phyloP scores from a whole-genome alignment of 2,888 invertebrate species.

The Acanthacorydalis orientalis region DNA sequence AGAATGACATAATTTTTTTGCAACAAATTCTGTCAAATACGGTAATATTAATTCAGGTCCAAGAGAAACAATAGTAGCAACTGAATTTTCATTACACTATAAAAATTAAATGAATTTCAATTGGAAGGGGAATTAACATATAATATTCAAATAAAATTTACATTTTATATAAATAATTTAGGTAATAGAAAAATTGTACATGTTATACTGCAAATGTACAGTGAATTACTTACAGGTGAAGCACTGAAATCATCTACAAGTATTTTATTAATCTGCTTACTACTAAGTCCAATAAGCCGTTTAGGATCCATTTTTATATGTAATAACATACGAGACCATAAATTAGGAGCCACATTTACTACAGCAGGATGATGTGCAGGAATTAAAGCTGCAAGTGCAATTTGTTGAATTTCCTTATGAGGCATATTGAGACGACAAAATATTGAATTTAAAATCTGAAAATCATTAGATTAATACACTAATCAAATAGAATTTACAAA shows the following conservation, averaged over 20 bases:
- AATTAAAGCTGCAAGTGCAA: constrained; percentile 50
- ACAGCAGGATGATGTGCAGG: constrained; percentile 63
- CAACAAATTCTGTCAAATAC: constrained; percentile 42
- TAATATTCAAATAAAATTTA: not conserved
- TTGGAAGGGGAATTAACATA: not conserved
- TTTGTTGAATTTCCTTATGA: constrained; percentile 31
- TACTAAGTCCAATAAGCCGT: constrained; percentile 39
- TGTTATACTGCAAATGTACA: constrained; percentile 1
- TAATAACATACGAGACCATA: constrained; percentile 52
- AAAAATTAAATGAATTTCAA: constrained; percentile 6
- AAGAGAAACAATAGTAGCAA: constrained; percentile 47
- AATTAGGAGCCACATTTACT: constrained; percentile 32
- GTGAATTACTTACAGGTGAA: constrained; percentile 15
- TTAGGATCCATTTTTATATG: constrained; percentile 38
- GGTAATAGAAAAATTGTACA: not conserved
- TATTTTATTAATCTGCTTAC: constrained; percentile 37
- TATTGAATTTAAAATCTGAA: not conserved
- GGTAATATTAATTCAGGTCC: constrained; percentile 49
- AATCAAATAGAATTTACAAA: too few relatives aligned
- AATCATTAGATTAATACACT: not conserved
- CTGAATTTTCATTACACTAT: constrained; percentile 48
- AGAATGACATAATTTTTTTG: constrained; percentile 40
- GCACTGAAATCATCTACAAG: constrained; percentile 37
- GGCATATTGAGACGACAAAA: not conserved
- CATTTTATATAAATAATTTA: not conserved